A percentile compares a stretch with the other conserved stretches of the same genome.
These are phyloP conservation scores for Lepidocyrtinus sp. DNA, from an alignment of 2,888 invertebrate genomes.

Conservation along the genomic window DNA sequence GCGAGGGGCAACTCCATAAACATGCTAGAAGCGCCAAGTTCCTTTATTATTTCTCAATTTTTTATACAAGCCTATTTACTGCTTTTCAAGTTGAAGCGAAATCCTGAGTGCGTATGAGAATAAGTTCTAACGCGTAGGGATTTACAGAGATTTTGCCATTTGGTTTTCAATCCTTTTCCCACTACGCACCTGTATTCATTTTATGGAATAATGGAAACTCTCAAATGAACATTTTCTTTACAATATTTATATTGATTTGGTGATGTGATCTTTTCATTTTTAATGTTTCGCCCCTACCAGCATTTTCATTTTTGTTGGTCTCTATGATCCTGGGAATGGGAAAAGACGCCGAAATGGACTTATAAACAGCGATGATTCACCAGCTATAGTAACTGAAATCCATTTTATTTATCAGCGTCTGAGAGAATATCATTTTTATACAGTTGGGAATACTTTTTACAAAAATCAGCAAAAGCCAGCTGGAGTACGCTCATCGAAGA, in stretches of 20 bases:
- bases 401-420: too few relatives aligned
- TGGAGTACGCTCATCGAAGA: not conserved
- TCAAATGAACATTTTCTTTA: conserved; percentile 17
- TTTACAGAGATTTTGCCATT: conserved; percentile 24
- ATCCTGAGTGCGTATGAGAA: not conserved
- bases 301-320: conserved; percentile 26
- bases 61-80: conserved; percentile 32
- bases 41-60: conserved; percentile 63
- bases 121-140: too few relatives aligned
- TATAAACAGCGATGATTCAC: too few relatives aligned
- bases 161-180: conserved; percentile 33
- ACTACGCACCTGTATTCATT: not conserved
- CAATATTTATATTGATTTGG: not conserved
- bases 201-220: conserved; percentile 7
- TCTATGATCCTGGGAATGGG: conserved; percentile 35
- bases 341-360: not conserved
- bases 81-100: not conserved
- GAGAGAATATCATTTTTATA: not conserved
- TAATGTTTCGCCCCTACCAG: conserved; percentile 31
- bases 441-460: not conserved
- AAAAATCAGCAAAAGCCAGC: conserved; percentile 11
- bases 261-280: conserved; percentile 25
- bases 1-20: conserved; percentile 68
- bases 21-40: conserved; percentile 64
- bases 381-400: too few relatives aligned